Evolutionary conservation across 1,140 invertebrate species (phyloP), one percentile per base, ranked within the genome.

Genomic region (Tetraneura akinire): DNA sequence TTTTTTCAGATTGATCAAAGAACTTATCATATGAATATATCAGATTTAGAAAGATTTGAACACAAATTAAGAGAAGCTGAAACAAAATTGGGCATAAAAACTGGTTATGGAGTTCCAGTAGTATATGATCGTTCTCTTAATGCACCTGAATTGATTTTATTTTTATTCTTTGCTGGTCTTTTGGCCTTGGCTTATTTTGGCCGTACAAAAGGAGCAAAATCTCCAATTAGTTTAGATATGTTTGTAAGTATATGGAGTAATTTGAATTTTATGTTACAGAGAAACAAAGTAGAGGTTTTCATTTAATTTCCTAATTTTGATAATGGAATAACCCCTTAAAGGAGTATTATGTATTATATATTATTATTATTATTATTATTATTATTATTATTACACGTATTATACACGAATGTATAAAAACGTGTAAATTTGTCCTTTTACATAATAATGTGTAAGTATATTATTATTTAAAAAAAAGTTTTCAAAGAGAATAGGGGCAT

Each of bases 51-150:
- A 53, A 90, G 92, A 82, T 93, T 97, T 86, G 96, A 97, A 86
- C 92, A 93, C 83, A 96, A 95, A 87, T 85, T 98, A 57, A 88
- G 96, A 64, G 90, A 92, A 82, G 91, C 92, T 13, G 96, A 98
- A 87, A 85, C 89, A 84, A 85, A 88, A 80, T 86, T 96, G 62
- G 94, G 93, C n/a, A 92, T 98, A 57, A 89, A 88, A 84, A 83
- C 85, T 82, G 90, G 89, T 45, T 82, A 87, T 83, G 89, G 90
- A 80, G 90, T 98, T 13, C 91, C 94, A 21, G 89, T 98, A 3
- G 89, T 91, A 23, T 98, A 96, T 85, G 92, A 96, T 83, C 86
- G 94, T 64, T 90, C 80, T 18, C 62, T 80, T 42, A 84, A 84
- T 80, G 90, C 91, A 14, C 90, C 91, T 1, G 91, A 91, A 55